Evolutionary conservation across 1,140 invertebrate genomes (phyloP).

Genomic region (Hyposmocoma kahamanoa): DNA sequence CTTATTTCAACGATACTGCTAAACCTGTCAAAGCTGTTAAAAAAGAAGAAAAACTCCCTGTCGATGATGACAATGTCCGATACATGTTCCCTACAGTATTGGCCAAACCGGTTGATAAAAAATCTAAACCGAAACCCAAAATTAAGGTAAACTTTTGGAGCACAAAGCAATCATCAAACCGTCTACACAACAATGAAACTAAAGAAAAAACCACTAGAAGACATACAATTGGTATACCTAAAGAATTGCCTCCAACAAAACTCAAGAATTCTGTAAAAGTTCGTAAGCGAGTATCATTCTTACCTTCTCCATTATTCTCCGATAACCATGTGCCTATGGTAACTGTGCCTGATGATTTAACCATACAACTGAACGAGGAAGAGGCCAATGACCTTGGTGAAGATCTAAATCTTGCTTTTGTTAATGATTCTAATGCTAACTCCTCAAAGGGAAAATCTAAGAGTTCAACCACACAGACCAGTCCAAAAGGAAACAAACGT

Average conservation of each 20-base stretch:
- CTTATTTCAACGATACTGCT: conserved; percentile 32
- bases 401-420: conserved; percentile 47
- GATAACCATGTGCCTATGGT: conserved; percentile 66
- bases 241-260: conserved; percentile 22
- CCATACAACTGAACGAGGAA: conserved; percentile 60
- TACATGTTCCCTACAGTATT: conserved; percentile 48
- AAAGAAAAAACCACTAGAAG: conserved; percentile 35
- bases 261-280: conserved; percentile 48
- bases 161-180: conserved; percentile 37
- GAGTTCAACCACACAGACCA: conserved; percentile 29
- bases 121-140: conserved; percentile 53
- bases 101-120: conserved; percentile 29
- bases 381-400: conserved; percentile 54
- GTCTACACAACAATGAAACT: conserved; percentile 28
- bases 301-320: conserved; percentile 54
- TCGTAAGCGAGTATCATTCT: conserved; percentile 53
- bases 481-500: conserved; percentile 38
- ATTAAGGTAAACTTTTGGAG: conserved; percentile 69
- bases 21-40: conserved; percentile 24
- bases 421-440: conserved; percentile 29
- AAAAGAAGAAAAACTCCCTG: conserved; percentile 24
- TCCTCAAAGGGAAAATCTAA: conserved; percentile 29
- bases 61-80: conserved; percentile 49
- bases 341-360: conserved; percentile 62
- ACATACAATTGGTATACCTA: conserved; percentile 36